Conservation (phyloP, 2,888 invertebrate genomes). For the Luffia ferchaultella region DNA sequence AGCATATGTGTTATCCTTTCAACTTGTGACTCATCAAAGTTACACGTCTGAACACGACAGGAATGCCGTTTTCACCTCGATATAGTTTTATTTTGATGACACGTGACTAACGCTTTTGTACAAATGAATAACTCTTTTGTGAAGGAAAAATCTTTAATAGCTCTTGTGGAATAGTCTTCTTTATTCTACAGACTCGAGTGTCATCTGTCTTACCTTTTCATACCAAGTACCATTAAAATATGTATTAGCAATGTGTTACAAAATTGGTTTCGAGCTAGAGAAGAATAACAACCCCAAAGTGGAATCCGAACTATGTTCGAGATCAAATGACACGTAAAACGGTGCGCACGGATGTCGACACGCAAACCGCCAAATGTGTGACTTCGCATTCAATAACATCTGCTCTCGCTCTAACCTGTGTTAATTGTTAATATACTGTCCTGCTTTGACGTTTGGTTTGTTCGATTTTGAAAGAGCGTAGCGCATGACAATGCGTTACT, state of each 20-base stretch:
- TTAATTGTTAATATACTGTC: not conserved
- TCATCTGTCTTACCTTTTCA: too few species aligned
- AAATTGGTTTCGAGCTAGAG: too few species aligned
- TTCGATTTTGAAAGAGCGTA: slow-evolving; percentile 44
- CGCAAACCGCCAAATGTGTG: slow-evolving; percentile 3
- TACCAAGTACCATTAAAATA: too few species aligned
- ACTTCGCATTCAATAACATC: not conserved
- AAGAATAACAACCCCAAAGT: slow-evolving; percentile 21
- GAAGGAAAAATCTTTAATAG: too few species aligned
- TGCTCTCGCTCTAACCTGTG: not conserved
- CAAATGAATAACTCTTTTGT: too few species aligned
- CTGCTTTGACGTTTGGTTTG: slow-evolving; percentile 22
- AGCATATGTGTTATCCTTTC: not conserved
- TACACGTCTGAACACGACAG: not conserved
- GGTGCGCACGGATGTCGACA: slow-evolving; percentile 2
- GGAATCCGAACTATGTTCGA: slow-evolving; percentile 27
- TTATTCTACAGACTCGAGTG: too few species aligned
- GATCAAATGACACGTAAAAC: slow-evolving; percentile 21
- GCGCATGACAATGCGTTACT: slow-evolving; percentile 53
- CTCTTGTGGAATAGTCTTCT: too few species aligned
- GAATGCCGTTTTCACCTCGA: not conserved
- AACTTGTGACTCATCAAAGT: not conserved
- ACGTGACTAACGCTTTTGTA: not conserved
- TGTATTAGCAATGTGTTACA: too few species aligned
- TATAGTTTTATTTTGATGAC: not conserved